A percentile compares a stretch with the other conserved stretches of the same genome.
Evolutionary conservation across 1,140 invertebrate genomes (phyloP).

Genomic region (Caenorhabditis tropicalis): DNA sequence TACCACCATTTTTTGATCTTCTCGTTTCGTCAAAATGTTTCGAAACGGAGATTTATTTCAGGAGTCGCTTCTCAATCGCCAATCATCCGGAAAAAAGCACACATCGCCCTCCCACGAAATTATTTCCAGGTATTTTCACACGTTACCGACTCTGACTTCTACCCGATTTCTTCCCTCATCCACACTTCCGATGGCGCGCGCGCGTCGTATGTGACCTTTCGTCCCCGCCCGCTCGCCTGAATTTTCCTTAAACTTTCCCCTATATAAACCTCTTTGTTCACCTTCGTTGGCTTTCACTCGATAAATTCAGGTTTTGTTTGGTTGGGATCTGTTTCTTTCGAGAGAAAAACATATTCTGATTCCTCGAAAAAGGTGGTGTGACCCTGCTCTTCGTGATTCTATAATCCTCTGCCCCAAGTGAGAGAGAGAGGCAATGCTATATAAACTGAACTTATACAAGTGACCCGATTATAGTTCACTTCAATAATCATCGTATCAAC

Average conservation of each 20-base stretch:
- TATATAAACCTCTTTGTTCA: not conserved
- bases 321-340: too few relatives aligned
- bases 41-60: too few relatives aligned
- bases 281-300: not conserved
- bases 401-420: not conserved
- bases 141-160: not conserved
- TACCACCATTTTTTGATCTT: too few relatives aligned
- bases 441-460: not conserved
- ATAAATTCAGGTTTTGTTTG: not conserved
- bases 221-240: not conserved
- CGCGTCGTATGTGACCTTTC: not conserved
- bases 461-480: not conserved
- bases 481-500: not conserved
- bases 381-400: not conserved
- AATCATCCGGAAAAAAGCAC: not conserved
- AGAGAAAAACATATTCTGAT: not conserved
- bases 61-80: not conserved
- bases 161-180: not conserved
- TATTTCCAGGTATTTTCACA: constrained; percentile 32
- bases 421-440: not conserved
- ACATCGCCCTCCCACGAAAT: not conserved
- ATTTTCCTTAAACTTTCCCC: too few relatives aligned
- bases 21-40: too few relatives aligned
- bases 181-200: not conserved
- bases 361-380: not conserved